phyloP scores from a whole-genome alignment of 2,888 invertebrate genomes.

The Allygus modestus region DNA sequence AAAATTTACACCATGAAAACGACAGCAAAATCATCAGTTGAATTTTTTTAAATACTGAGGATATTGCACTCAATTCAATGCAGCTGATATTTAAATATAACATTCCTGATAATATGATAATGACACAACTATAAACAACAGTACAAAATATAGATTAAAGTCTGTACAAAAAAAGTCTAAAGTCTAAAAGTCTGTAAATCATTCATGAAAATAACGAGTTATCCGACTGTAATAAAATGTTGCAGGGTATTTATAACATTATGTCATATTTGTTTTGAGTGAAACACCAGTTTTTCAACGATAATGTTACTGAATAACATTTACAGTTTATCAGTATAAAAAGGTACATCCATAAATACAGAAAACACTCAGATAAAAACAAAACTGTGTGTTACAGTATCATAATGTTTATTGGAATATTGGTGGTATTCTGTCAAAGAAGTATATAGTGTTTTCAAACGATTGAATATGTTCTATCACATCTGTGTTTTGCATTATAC shows the following conservation, averaged over 20 bases:
- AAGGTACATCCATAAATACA: conserved; percentile 22
- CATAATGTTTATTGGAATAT: conserved; percentile 2
- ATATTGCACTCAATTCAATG: no score
- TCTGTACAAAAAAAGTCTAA: no score
- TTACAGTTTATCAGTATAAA: not conserved
- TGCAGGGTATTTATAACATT: not conserved
- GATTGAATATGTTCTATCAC: not conserved
- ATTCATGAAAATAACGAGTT: no score
- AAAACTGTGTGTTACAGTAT: not conserved
- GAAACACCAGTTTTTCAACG: conserved; percentile 19
- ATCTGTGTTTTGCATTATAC: not conserved
- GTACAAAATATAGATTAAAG: no score
- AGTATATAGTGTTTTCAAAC: not conserved
- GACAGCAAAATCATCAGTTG: no score
- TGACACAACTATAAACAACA: no score
- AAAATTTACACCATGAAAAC: no score
- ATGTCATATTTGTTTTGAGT: conserved; percentile 4
- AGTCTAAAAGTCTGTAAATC: no score
- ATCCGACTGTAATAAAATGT: not conserved
- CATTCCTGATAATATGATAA: no score
- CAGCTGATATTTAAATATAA: no score
- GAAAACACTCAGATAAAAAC: conserved; percentile 30
- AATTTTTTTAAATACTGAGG: no score
- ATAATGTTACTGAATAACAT: conserved; percentile 5
- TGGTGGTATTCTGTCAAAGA: not conserved